Evolutionary conservation across 2,888 invertebrate genomes (phyloP).

Genomic region (Adineta ricciae): DNA sequence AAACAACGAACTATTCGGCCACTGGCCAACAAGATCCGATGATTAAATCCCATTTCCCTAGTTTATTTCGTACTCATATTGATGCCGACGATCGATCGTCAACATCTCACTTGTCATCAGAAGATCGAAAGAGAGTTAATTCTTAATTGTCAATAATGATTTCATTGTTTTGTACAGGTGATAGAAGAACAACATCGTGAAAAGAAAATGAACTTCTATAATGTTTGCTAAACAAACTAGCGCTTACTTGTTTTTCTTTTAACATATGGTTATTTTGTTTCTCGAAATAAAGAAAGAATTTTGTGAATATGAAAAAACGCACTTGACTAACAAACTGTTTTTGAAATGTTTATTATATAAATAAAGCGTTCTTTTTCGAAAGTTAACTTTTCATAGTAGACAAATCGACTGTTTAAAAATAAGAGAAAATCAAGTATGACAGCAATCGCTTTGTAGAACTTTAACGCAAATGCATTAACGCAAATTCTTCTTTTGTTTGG

Average conservation of each 20-base stretch:
- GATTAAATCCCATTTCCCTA: not conserved
- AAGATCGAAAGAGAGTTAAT: not conserved
- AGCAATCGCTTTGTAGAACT: too few relatives aligned
- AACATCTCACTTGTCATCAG: not conserved
- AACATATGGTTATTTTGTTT: not conserved
- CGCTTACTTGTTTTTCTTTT: not conserved
- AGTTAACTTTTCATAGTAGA: too few relatives aligned
- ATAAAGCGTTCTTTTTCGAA: too few relatives aligned
- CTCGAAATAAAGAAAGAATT: not conserved
- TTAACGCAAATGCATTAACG: not conserved
- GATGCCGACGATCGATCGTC: not conserved
- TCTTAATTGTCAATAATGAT: not conserved
- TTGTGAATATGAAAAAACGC: not conserved
- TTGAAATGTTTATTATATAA: too few relatives aligned
- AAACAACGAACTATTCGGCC: not conserved
- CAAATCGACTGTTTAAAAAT: too few relatives aligned
- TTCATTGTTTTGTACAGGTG: not conserved
- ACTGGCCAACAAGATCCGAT: not conserved
- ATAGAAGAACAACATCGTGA: not conserved
- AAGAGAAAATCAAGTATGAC: too few relatives aligned
- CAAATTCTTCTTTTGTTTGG: not conserved
- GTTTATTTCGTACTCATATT: not conserved
- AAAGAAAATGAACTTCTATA: not conserved
- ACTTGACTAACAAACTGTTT: too few relatives aligned
- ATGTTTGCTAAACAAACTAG: not conserved